phyloP scores from a whole-genome alignment of 2,113 vertebrate genomes.

The Calidris pugnax region DNA sequence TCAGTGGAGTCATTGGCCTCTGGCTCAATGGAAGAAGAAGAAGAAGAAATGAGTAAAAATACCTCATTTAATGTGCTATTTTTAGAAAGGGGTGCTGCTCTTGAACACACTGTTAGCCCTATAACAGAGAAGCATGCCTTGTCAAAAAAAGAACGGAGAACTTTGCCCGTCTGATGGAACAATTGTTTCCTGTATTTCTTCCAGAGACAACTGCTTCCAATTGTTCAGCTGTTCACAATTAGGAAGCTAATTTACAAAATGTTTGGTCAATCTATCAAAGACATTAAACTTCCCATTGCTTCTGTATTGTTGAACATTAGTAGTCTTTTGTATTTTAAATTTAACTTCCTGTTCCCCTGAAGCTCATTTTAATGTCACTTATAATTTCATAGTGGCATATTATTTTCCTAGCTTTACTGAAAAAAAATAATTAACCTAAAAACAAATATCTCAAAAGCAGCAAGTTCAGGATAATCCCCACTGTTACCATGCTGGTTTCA shows the following conservation, averaged over 20 bases:
- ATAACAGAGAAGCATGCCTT: not conserved
- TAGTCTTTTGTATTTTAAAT: not conserved
- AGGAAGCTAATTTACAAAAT: not conserved
- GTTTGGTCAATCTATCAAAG: constrained; percentile 6
- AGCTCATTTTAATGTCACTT: not conserved
- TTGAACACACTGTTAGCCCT: not conserved
- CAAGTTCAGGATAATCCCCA: not conserved
- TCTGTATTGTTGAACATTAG: not conserved
- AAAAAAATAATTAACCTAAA: not conserved
- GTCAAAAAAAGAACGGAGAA: not conserved
- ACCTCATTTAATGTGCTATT: not conserved
- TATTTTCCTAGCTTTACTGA: not conserved
- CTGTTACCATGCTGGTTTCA: not conserved
- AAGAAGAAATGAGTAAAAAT: not conserved
- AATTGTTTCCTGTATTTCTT: not conserved
- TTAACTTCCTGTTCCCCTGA: not conserved
- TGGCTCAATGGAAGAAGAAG: not conserved
- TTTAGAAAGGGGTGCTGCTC: not conserved
- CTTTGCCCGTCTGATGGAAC: not conserved
- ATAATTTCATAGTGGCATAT: not conserved
- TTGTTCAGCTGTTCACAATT: constrained; percentile 29
- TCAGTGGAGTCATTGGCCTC: not conserved
- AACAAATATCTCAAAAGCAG: not conserved
- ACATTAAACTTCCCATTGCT: not conserved
- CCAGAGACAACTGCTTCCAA: not conserved